These are phyloP conservation scores for Tetraneura akinire DNA, from an alignment of 1,140 invertebrate species.

Conservation along the genomic window DNA sequence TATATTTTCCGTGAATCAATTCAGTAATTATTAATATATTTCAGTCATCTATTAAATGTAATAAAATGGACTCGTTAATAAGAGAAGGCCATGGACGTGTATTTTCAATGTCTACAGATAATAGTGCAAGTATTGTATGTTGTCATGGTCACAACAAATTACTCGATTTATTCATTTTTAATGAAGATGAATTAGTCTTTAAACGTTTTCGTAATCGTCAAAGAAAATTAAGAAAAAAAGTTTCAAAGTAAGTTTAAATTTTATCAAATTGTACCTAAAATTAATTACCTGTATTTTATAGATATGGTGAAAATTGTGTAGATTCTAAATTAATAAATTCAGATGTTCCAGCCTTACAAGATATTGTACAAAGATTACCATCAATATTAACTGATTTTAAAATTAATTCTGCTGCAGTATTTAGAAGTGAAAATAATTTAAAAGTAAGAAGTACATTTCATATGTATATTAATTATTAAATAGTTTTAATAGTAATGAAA, in stretches of 20 bases:
- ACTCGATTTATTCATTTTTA: conserved; percentile 83
- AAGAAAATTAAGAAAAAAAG: conserved; percentile 72
- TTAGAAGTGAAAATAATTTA: conserved; percentile 60
- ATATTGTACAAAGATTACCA: conserved; percentile 74
- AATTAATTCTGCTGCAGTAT: conserved; percentile 70
- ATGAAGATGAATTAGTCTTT: conserved; percentile 73
- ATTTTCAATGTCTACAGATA: conserved; percentile 68
- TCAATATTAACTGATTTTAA: conserved; percentile 69
- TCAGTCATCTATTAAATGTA: conserved; percentile 70
- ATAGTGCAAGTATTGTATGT: conserved; percentile 69
- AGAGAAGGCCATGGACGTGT: conserved; percentile 75
- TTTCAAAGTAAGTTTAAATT: conserved; percentile 60
- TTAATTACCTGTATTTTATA: not conserved
- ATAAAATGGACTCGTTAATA: conserved; percentile 74
- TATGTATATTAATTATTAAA: not conserved
- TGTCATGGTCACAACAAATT: conserved; percentile 81
- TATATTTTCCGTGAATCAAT: too few relatives aligned
- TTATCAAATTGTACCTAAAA: not conserved
- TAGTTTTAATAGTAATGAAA: not conserved
- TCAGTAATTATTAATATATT: too few relatives aligned
- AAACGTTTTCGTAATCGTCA: conserved; percentile 71
- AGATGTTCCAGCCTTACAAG: conserved; percentile 61
- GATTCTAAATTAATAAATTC: conserved; percentile 37
- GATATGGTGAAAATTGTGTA: not conserved
- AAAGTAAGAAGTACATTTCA: conserved; percentile 9